Evolutionary conservation across 2,888 invertebrate genomes (phyloP).

Genomic region (Spilosoma lubricipeda): DNA sequence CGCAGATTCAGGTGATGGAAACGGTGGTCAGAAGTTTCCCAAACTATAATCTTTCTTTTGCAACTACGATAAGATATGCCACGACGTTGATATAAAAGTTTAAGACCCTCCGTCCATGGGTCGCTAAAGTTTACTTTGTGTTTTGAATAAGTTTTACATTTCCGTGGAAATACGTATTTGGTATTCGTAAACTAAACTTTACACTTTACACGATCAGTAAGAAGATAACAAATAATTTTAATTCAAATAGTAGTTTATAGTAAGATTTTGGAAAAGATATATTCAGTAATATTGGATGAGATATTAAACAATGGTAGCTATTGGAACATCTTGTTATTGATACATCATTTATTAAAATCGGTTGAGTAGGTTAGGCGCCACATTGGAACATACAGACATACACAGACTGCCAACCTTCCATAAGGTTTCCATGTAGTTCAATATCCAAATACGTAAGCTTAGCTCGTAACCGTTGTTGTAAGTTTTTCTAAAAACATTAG

Average conservation of each 20-base stretch:
- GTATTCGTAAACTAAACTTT: constrained; percentile 29
- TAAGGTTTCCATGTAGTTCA: no score
- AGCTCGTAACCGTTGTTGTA: neutral
- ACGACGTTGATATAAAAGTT: constrained; percentile 31
- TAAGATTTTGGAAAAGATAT: no score
- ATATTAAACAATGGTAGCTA: neutral
- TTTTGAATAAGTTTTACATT: constrained; percentile 44
- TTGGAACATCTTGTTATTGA: no score
- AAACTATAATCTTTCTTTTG: constrained; percentile 52
- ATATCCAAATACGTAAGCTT: neutral
- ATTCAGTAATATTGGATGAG: neutral
- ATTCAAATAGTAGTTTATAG: neutral
- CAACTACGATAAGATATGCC: constrained; percentile 51
- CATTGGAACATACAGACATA: no score
- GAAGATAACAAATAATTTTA: neutral
- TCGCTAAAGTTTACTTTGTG: constrained; percentile 45
- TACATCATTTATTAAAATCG: no score
- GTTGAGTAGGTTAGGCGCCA: no score
- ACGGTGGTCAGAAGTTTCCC: constrained; percentile 36
- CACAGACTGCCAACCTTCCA: no score
- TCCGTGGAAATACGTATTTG: constrained; percentile 26
- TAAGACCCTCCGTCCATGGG: constrained; percentile 31
- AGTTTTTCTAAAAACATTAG: neutral
- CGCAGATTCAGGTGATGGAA: constrained; percentile 44
- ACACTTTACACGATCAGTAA: constrained; percentile 9